Percentiles rank a stretch among this genome's conserved stretches.
phyloP scores from a whole-genome alignment of 2,113 vertebrate genomes.

The Gambusia affinis region DNA sequence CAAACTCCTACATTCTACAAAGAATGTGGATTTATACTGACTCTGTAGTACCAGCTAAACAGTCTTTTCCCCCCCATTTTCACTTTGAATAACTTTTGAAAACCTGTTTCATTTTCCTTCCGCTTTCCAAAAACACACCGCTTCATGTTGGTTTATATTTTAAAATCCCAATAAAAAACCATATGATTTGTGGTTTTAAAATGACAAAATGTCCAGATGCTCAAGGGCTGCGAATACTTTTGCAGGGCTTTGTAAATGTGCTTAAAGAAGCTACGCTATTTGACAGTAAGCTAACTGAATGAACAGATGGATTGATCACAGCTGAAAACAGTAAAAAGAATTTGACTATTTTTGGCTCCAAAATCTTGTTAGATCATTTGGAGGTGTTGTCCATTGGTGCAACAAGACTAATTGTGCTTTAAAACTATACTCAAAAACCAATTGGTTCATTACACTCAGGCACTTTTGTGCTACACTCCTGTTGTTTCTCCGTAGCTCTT shows the following conservation, averaged over 20 bases:
- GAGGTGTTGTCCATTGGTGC: neutral
- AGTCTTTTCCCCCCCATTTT: too few species aligned
- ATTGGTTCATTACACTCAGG: conserved; percentile 60
- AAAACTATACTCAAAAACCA: conserved; percentile 55
- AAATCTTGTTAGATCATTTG: neutral
- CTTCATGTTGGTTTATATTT: neutral
- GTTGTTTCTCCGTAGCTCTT: conserved; percentile 83
- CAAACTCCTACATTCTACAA: too few species aligned
- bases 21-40: too few species aligned
- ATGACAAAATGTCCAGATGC: neutral
- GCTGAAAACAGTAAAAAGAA: neutral
- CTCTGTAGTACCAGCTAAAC: too few species aligned
- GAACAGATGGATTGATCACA: neutral
- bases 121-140: neutral
- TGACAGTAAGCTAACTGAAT: neutral
- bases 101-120: neutral
- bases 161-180: neutral
- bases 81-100: neutral
- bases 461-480: conserved; percentile 88
- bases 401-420: conserved; percentile 29
- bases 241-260: neutral
- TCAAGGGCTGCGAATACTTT: neutral
- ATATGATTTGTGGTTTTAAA: neutral
- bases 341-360: neutral
- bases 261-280: too few species aligned